Evolutionary conservation across 2,797 vertebrate genomes (phyloP), one percentile per base, ranked within the genome.

Genomic region (Lepus townsendii): DNA sequence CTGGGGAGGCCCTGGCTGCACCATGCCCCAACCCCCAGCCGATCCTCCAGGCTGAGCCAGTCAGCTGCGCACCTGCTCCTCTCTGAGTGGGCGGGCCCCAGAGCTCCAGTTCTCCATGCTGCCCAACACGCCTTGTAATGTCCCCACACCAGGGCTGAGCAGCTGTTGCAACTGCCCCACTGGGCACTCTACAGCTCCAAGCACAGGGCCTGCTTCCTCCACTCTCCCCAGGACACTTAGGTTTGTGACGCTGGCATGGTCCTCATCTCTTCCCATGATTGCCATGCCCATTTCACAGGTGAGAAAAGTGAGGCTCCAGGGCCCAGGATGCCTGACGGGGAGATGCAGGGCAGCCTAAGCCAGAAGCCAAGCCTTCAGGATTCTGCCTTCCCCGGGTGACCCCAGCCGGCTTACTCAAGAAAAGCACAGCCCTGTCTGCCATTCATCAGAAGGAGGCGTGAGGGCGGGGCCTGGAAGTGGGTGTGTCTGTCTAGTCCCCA

Each of bases 161-260:
- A 24, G 7, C 52, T 47, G 42, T 47, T 8, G 8, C 42, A 47
- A 0, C 42, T 47, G 42, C 42, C 42, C 42, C 42, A 47, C 42
- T 1, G 1, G 2, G 19, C 80, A 89, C 71, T 91, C 60, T 62
- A 57, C 3, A 89, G 42, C 54, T 88, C 66, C 87, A 78, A 92
- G 50, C 54, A 20, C 50, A 66, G 26, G 12, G 66, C 13, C 50
- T 4, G 12, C 32, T 24, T 57, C 54, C 19, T 57, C 13, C 54
- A 57, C 54, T 57, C 54, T 20, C 54, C 54, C 3, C 14, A 2
- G 13, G 54, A 19, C 7, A 14, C 76, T 68, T 65, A 22, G 13
- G 12, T 54, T 50, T 76, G 63, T 3, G 42, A 75, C 42, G 8
- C 52, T n/a, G 69, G 11, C 8, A 5, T 4, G 30, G 26, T 24